Evolutionary conservation across 2,797 vertebrate genomes (phyloP).

Genomic region (Onychomys torridus): DNA sequence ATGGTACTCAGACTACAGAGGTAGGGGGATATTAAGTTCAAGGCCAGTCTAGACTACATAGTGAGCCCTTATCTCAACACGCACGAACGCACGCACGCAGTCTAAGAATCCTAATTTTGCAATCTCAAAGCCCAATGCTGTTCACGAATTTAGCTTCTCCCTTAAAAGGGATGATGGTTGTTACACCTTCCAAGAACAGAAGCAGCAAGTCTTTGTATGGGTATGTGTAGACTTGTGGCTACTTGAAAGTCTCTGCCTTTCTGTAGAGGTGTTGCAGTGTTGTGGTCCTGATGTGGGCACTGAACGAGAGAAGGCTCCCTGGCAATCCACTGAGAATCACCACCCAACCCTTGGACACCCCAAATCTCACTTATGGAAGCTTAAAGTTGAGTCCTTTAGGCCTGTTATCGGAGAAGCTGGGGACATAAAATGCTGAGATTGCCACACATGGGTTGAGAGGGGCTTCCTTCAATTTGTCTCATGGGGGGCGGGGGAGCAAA

Average conservation of each 20-base stretch:
- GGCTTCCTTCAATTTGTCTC: neutral
- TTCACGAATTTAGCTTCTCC: constrained; percentile 9
- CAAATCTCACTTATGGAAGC: neutral
- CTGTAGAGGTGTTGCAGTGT: rapidly evolving
- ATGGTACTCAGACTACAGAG: neutral
- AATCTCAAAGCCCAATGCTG: neutral
- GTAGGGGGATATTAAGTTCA: neutral
- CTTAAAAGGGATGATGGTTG: neutral
- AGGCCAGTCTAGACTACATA: neutral
- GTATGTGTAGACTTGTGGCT: neutral
- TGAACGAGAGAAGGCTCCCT: neutral
- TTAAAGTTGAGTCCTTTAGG: neutral
- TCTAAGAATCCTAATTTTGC: neutral
- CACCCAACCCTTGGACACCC: neutral
- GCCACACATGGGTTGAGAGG: neutral
- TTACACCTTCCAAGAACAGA: constrained; percentile 43
- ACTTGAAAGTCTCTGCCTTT: neutral
- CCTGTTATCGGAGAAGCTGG: neutral
- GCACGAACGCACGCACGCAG: neutral
- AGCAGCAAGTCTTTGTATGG: neutral
- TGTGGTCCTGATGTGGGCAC: neutral
- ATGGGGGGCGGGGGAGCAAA: neutral
- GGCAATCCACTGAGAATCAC: neutral
- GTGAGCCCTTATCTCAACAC: neutral
- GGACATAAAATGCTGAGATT: neutral